Conservation (phyloP, 2,888 invertebrate species). For the Caenorhabditis drosophilae region DNA sequence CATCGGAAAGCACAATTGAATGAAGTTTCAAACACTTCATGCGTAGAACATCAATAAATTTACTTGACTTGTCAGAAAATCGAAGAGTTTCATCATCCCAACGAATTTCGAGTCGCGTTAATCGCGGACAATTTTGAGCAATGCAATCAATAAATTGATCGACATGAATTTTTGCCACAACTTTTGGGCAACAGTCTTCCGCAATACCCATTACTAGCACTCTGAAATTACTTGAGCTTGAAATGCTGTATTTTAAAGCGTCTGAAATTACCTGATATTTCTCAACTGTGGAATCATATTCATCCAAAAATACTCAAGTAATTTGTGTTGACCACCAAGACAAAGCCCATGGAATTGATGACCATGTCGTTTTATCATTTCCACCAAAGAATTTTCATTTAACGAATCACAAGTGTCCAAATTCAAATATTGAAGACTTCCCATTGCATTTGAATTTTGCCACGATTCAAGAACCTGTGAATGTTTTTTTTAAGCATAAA, state of each 20-base stretch:
- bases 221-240: slow-evolving; percentile 73
- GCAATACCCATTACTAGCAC: slow-evolving; percentile 96
- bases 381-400: slow-evolving; percentile 87
- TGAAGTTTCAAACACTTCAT: slow-evolving; percentile 90
- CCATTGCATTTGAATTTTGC: slow-evolving; percentile 81
- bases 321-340: slow-evolving; percentile 86
- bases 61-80: slow-evolving; percentile 98
- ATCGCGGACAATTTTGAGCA: slow-evolving; percentile 84
- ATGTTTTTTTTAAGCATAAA: too few relatives aligned
- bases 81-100: slow-evolving; percentile 99
- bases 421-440: slow-evolving; percentile 84
- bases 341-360: slow-evolving; percentile 86
- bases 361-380: slow-evolving; percentile 88
- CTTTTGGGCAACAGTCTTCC: slow-evolving; percentile 92
- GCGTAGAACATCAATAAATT: slow-evolving; percentile 94
- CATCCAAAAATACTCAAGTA: slow-evolving; percentile 97
- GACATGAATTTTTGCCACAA: slow-evolving; percentile 80
- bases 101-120: slow-evolving; percentile 88
- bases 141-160: slow-evolving; percentile 98
- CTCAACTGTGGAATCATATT: slow-evolving; percentile 87
- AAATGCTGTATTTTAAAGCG: background rate
- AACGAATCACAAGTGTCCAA: slow-evolving; percentile 93
- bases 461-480: slow-evolving; percentile 89
- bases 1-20: slow-evolving; percentile 93
- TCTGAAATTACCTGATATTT: slow-evolving; percentile 81